Base-by-base conservation (phyloP, 2,113 vertebrate species). In the Caracal caracal region DNA sequence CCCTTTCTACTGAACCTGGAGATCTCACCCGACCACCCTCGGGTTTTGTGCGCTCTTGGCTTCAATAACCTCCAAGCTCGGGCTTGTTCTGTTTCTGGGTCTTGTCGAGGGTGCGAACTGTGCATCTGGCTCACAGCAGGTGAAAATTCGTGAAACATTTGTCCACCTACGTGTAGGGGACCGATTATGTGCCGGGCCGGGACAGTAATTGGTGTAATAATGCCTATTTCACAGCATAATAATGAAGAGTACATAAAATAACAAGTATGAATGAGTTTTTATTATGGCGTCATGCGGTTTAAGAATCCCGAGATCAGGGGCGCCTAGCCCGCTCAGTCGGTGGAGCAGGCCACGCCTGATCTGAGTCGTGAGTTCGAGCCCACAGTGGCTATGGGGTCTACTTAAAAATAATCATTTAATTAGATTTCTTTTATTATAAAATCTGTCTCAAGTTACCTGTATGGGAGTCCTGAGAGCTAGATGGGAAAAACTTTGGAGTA, bases 391-490 rank as follows among this genome's bases (percentile, higher is more conserved):
- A 4, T 75, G 22, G 37, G 15, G 11, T 24, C 37, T 43, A 43
- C 37, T 28, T 75, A 56, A 78, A 90, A 35, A 73, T 33, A 73
- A 37, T 79, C 24, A 75, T 59, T 78, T 87, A 43, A 28, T 88
- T 37, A 59, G 11, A 78, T 78, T 76, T 37, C 2, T 78, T 91
- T 90, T 76, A 30, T 88, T 51, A 70, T 70, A 93, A 70, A 78
- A 79, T 78, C 19, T 68, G 63, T 70, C 68, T 82, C 20, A 28
- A 68, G 24, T 82, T 66, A 33, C 68, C 56, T 35, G 59, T 10
- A 49, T 11, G 68, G 84, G 59, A 80, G 37, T n/a, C 53, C 68
- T 66, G 47, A 82, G 35, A 68, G 19, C 19, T 28, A 2, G 49
- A 66, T 30, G 37, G 66, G 59, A 68, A 70, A 40, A 83, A 70